Evolutionary conservation across 2,888 invertebrate genomes (phyloP), one percentile per base, ranked within the genome.

Genomic region (Dione juno): DNA sequence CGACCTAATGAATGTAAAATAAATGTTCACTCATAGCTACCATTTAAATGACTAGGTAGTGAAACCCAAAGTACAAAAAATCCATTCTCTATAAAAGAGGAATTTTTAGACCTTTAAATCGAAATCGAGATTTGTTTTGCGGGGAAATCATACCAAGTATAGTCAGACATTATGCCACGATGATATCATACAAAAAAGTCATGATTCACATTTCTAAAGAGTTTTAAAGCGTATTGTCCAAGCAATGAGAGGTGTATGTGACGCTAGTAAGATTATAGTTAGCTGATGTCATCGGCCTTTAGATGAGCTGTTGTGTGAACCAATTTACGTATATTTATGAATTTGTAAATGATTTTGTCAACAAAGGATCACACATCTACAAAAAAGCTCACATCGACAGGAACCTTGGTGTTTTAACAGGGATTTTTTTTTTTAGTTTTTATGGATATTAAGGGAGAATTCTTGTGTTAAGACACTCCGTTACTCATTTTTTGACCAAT

Each of bases 221-320:
- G n/a, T 57, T 16, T 37, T 11, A 37, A 57, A 37, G 10, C 9
- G 35, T 19, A 19, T 21, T 14, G 14, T 21, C 8, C 13, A 19
- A 59, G 10, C 14, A 59, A 21, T 43, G 14, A 41, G 13, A 14
- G 41, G 14, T 59, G 14, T 58, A 13, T 19, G 37, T 37, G 21
- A 52, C 1, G 19, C 11, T 13, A 53, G 6, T 28, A 53, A 58
- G 16, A 48, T 35, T 11, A 48, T 63, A 6, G 11, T 35, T 7
- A 35, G 41, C 14, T 63, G 63, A 63, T 48, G 63, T 50, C 63
- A 63, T 59, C 59, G 48, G 48, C 48, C 48, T n/a, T 35, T 63
- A 45, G 35, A 9, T 14, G 3, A 28, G 3, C n/a, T 63, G 35
- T 63, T 50, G n/a, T 28, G 28, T 16, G 3, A 37, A 59, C 35